These are phyloP conservation scores for Bucco capensis DNA, from an alignment of 2,113 vertebrate species.

Conservation along the genomic window DNA sequence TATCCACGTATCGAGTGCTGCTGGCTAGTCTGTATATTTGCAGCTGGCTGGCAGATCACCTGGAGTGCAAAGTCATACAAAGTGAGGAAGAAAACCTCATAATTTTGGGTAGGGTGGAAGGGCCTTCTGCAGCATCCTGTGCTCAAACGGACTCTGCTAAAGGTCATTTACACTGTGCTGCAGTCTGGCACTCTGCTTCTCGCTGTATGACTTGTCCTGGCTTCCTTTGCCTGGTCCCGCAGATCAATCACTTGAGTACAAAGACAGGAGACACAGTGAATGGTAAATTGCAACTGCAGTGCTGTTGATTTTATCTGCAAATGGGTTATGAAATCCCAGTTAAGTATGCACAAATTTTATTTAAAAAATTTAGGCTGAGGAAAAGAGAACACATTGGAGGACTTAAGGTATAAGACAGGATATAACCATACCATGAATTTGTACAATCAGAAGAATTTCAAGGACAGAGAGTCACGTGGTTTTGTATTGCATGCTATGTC, in stretches of 20 bases:
- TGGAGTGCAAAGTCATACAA: neutral
- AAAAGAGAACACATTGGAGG: neutral
- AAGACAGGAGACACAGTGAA: neutral
- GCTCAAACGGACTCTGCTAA: neutral
- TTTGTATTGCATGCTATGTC: neutral
- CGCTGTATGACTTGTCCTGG: no score
- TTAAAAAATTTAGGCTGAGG: neutral
- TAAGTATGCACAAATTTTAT: neutral
- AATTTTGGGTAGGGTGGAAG: neutral
- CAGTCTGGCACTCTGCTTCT: neutral
- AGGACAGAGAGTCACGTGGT: neutral
- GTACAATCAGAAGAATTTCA: neutral
- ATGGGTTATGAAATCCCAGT: neutral
- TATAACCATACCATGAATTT: neutral
- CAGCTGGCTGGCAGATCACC: neutral
- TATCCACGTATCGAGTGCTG: neutral
- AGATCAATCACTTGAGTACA: neutral
- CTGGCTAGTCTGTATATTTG: neutral
- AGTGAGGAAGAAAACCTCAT: neutral
- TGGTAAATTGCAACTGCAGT: neutral
- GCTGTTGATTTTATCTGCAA: neutral
- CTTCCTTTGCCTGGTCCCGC: neutral
- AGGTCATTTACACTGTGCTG: rapidly evolving
- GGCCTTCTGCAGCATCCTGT: neutral
- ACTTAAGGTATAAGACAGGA: neutral